Percentiles rank a stretch among this genome's conserved stretches.
phyloP scores from a whole-genome alignment of 2,113 vertebrate genomes.

The Pampusana beccarii region DNA sequence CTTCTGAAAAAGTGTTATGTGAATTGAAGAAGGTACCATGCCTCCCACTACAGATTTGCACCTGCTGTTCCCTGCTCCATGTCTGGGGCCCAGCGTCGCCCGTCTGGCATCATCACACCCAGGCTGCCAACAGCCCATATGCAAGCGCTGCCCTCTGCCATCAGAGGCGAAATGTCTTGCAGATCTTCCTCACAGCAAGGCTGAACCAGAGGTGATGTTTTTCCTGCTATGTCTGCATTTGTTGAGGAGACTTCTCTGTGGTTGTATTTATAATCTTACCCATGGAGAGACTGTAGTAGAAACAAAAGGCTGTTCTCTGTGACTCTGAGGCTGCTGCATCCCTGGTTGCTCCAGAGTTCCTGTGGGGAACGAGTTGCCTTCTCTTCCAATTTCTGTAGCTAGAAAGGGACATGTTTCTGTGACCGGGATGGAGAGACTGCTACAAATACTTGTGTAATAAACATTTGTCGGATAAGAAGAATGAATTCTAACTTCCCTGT shows the following conservation, averaged over 20 bases:
- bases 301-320: neutral
- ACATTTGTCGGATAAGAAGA: neutral
- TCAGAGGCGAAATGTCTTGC: neutral
- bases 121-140: constrained; percentile 27
- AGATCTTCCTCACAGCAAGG: neutral
- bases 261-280: neutral
- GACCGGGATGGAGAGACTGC: neutral
- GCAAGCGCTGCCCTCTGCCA: neutral
- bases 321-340: neutral
- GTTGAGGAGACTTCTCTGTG: neutral
- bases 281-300: neutral
- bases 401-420: neutral
- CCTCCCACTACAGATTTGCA: neutral
- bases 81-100: neutral
- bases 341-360: neutral
- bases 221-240: neutral
- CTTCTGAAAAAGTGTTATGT: neutral
- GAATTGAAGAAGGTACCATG: neutral
- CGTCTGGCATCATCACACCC: neutral
- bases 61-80: neutral
- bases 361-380: neutral
- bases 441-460: neutral
- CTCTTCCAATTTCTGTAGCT: neutral
- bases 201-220: constrained; percentile 26
- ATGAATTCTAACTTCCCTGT: neutral